phyloP scores from a whole-genome alignment of 2,888 invertebrate genomes.

The Cataglyphis livida region DNA sequence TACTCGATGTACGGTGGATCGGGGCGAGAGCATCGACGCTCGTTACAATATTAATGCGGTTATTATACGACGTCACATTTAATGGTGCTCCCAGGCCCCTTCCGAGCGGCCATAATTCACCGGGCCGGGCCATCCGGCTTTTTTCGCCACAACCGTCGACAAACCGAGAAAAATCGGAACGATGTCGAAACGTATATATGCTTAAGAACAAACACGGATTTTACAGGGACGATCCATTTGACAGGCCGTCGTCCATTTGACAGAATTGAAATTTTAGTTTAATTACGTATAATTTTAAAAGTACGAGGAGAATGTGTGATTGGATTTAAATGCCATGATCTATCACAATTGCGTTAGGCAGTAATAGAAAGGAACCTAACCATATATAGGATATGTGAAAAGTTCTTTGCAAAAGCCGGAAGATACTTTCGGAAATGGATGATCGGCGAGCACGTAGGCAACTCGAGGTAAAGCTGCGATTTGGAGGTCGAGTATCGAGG shows the following conservation, averaged over 20 bases:
- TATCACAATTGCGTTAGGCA: constrained; percentile 22
- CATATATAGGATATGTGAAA: constrained; percentile 15
- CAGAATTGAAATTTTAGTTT: background rate
- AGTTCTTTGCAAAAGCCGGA: constrained; percentile 21
- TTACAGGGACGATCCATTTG: constrained; percentile 21
- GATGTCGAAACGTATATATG: constrained; percentile 31
- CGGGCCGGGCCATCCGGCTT: constrained; percentile 53
- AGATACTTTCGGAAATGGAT: constrained; percentile 43
- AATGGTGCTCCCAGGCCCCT: constrained; percentile 64
- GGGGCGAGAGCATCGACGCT: constrained; percentile 65
- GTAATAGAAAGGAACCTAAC: constrained; percentile 36
- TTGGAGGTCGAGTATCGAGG: constrained; percentile 45
- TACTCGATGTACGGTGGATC: constrained; percentile 50
- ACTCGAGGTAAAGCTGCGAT: constrained; percentile 44
- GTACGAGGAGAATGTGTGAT: background rate
- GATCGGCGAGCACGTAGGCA: constrained; percentile 49
- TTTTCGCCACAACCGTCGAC: constrained; percentile 42
- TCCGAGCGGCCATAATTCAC: constrained; percentile 65
- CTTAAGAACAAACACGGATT: constrained; percentile 10
- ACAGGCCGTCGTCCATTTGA: background rate
- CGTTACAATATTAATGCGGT: constrained; percentile 78
- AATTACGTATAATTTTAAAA: background rate
- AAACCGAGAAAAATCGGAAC: constrained; percentile 53
- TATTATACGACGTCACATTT: constrained; percentile 76
- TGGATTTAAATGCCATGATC: constrained; percentile 16